Evolutionary conservation across 2,113 vertebrate genomes (phyloP).

Genomic region (Tachycineta bicolor): DNA sequence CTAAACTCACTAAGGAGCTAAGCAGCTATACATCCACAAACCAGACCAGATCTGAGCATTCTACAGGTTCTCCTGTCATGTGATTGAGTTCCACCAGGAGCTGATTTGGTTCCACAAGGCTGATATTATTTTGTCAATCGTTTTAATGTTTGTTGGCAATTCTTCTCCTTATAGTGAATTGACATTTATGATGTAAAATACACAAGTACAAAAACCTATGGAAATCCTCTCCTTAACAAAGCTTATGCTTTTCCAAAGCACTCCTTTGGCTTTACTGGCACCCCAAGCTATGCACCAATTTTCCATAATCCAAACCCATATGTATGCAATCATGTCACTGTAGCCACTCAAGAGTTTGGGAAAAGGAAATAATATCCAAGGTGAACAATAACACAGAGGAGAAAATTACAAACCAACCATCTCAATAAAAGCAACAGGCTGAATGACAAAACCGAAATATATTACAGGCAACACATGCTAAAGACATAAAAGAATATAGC

Average conservation of each 20-base stretch:
- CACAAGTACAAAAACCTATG: neutral
- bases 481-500: neutral
- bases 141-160: neutral
- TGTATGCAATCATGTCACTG: accelerated
- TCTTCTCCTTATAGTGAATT: neutral
- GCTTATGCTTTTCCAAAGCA: neutral
- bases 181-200: neutral
- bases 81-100: accelerated
- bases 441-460: neutral
- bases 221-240: neutral
- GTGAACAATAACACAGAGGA: neutral
- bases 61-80: neutral
- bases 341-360: neutral
- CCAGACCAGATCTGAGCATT: neutral
- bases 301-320: neutral
- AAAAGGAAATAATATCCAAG: neutral
- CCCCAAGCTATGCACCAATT: neutral
- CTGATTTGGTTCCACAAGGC: neutral
- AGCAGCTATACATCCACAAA: neutral
- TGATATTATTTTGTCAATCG: neutral
- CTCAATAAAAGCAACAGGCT: neutral
- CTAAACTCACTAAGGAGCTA: neutral
- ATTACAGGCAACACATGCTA: neutral
- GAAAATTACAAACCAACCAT: neutral
- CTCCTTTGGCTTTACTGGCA: neutral